A percentile compares a stretch with the other conserved stretches of the same genome.
Evolutionary conservation across 1,140 invertebrate species (phyloP).

Genomic region (Aphaenogaster floridana): DNA sequence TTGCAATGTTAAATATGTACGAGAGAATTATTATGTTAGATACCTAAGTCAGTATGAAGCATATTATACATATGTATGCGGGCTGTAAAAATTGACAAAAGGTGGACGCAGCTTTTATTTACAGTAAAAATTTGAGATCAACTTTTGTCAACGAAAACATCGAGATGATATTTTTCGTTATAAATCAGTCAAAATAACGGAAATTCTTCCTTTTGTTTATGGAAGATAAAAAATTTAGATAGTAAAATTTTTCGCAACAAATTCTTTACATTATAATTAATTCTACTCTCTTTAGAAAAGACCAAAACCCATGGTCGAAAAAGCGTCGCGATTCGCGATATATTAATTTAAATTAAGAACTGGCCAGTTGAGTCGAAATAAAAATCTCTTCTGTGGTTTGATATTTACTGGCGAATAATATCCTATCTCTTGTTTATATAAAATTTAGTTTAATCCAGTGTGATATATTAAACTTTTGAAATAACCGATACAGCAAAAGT

Average conservation of each 20-base stretch:
- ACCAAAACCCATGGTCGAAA: too few species aligned
- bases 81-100: not conserved
- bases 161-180: not conserved
- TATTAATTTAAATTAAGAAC: too few species aligned
- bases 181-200: not conserved
- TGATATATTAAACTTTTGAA: not conserved
- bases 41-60: not conserved
- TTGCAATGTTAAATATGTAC: constrained; percentile 44
- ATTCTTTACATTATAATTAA: too few species aligned
- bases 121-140: not conserved
- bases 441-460: not conserved
- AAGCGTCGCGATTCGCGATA: too few species aligned
- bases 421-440: too few species aligned
- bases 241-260: too few species aligned
- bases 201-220: not conserved
- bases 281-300: too few species aligned
- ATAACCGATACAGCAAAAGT: not conserved
- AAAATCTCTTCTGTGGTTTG: too few species aligned
- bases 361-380: too few species aligned
- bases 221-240: too few species aligned
- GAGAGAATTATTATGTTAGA: constrained; percentile 22
- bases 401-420: too few species aligned
- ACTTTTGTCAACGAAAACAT: not conserved
- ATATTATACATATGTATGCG: not conserved
- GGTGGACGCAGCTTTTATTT: not conserved